Conservation (phyloP, 1,140 invertebrate genomes). For the Steinernema feltiae region DNA sequence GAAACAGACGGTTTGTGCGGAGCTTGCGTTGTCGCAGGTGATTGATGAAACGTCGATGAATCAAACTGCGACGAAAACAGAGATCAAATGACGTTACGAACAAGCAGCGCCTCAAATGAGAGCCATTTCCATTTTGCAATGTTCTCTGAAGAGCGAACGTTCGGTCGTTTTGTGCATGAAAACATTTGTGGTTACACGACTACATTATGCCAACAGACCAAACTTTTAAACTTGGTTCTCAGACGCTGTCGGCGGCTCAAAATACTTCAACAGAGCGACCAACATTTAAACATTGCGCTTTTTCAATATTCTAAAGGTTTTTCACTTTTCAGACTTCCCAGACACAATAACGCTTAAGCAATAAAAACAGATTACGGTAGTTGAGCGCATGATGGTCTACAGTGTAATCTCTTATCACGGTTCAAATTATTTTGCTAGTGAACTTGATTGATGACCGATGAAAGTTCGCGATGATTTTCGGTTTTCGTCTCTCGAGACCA, state of each 20-base stretch:
- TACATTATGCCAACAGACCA: too few relatives aligned
- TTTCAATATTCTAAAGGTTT: too few relatives aligned
- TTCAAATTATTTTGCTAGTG: background rate
- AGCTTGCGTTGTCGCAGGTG: background rate
- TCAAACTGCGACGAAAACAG: background rate
- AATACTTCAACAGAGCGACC: too few relatives aligned
- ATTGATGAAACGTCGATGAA: background rate
- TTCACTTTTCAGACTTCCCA: too few relatives aligned
- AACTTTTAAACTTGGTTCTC: too few relatives aligned
- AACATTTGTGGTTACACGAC: too few relatives aligned
- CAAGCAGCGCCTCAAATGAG: too few relatives aligned
- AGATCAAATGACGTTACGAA: slow-evolving; percentile 1
- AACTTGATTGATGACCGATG: background rate
- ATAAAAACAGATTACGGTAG: background rate
- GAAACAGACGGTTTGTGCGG: background rate
- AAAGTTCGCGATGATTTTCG: background rate
- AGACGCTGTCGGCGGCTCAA: too few relatives aligned
- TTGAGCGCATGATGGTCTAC: background rate
- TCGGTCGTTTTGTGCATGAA: too few relatives aligned
- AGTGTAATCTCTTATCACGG: background rate
- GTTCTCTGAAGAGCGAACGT: background rate
- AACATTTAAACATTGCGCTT: too few relatives aligned
- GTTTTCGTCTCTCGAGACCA: background rate
- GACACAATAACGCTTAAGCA: too few relatives aligned
- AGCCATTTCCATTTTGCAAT: background rate